Percentiles rank a stretch among this genome's conserved stretches.
Conservation (phyloP, 64 coral and sea anemone genomes). For the Acropora tenuis region DNA sequence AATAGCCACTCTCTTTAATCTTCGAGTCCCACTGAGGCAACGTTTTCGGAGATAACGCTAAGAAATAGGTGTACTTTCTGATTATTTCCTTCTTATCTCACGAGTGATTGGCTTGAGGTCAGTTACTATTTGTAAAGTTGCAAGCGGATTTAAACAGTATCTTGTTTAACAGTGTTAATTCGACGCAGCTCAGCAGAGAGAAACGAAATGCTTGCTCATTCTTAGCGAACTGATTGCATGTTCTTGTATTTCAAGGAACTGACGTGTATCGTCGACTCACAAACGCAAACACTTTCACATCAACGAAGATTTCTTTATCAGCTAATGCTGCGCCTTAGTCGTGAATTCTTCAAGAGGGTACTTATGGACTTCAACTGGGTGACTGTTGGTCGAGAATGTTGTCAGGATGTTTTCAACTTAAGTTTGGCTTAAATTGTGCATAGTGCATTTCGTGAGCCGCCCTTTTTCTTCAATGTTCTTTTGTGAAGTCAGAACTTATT, state of each 20-base stretch:
- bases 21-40: not conserved
- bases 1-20: not conserved
- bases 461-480: not conserved
- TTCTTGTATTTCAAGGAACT: conserved; percentile 11
- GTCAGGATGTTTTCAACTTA: not conserved
- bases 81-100: not conserved
- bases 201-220: conserved; percentile 15
- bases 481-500: not conserved
- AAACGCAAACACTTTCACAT: not conserved
- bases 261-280: conserved; percentile 16
- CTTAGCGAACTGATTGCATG: conserved; percentile 19
- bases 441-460: conserved; percentile 23
- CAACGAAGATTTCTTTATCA: not conserved
- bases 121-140: not conserved
- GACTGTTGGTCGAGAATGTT: not conserved
- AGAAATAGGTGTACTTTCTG: not conserved
- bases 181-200: conserved; percentile 35
- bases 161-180: conserved; percentile 13
- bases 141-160: not conserved
- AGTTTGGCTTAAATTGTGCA: not conserved
- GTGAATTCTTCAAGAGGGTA: not conserved
- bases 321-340: not conserved
- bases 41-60: not conserved
- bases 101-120: not conserved
- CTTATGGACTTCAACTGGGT: not conserved